These are phyloP conservation scores for Meandrina meandrites DNA, from an alignment of 92 coral and sea anemone genomes.

Conservation along the genomic window DNA sequence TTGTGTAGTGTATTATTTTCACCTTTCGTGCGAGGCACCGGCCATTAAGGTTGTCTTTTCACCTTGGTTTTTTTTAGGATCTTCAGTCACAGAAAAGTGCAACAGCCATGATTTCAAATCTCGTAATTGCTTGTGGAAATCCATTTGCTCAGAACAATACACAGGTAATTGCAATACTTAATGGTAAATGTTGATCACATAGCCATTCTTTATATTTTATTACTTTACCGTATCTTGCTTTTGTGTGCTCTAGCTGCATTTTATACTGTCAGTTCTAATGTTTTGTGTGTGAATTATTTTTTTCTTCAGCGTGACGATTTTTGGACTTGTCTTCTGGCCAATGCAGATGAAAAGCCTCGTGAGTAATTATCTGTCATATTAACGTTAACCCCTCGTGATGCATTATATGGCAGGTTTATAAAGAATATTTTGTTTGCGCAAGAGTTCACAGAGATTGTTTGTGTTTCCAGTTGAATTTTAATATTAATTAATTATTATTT, in stretches of 20 bases:
- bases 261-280: not conserved
- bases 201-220: not conserved
- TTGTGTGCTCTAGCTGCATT: not conserved
- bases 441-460: too few relatives aligned
- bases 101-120: conserved; percentile 1
- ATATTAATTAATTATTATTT: too few relatives aligned
- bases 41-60: not conserved
- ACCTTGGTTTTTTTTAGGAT: not conserved
- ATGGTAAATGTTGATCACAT: not conserved
- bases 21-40: not conserved
- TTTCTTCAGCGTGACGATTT: conserved; percentile 22
- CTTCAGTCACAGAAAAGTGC: conserved; percentile 36
- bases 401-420: too few relatives aligned
- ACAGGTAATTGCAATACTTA: conserved; percentile 5
- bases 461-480: too few relatives aligned
- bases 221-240: not conserved
- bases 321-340: conserved; percentile 30
- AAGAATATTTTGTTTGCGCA: too few relatives aligned
- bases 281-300: not conserved
- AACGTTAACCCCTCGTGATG: not conserved
- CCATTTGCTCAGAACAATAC: conserved; percentile 23
- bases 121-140: conserved; percentile 20
- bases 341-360: conserved; percentile 17
- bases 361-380: not conserved
- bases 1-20: not conserved